Base-by-base conservation (phyloP, 2,113 vertebrate species). In the Sinocyclocheilus maitianheensis region DNA sequence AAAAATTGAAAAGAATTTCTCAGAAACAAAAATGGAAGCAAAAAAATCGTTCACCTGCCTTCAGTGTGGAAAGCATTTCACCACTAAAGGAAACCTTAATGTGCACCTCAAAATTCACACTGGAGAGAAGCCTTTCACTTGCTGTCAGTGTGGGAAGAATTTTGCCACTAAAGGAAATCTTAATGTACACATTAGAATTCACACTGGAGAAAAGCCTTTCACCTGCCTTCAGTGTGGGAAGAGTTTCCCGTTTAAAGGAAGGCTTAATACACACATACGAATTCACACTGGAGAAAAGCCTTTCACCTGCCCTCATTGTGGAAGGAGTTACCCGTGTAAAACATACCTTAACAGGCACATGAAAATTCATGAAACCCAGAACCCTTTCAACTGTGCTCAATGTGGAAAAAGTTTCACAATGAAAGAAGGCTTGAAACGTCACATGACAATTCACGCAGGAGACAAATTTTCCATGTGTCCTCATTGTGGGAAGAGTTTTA, bases 211-310 rank as follows among this genome's bases (percentile, higher is more conserved):
- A 3, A 58, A 58, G 18, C 55, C 55, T 58, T 58, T 58, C 55
- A 58, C 55, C 18, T 58, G 55, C 55, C 55, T 58, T 58, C 55
- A 58, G 55, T 58, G 55, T 20, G 55, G 55, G 5, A 60, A 78
- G 53, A 18, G 24, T 78, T 78, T 60, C 26, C 7, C 13, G 2
- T 55, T 30, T 78, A 26, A 78, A 58, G 77, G 14, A 78, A 16
- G 20, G 14, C 26, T 78, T 78, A 9, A 78, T 18, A 22, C 13
- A 3, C 77, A 78, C 51, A 60, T 60, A 14, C 22, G 14, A 34
- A 16, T 60, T 78, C 51, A 78, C 51, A 58, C 26, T 55, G 77
- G 24, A 58, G 77, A 78, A 34, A 78, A 60, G 53, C 77, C 77
- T 40, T 78, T 37, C 16, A 37, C 7, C 16, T 78, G 51, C 60